A percentile compares a stretch with the other conserved stretches of the same genome.
Conservation (phyloP, 2,888 invertebrate species). For the Baronia brevicornis region DNA sequence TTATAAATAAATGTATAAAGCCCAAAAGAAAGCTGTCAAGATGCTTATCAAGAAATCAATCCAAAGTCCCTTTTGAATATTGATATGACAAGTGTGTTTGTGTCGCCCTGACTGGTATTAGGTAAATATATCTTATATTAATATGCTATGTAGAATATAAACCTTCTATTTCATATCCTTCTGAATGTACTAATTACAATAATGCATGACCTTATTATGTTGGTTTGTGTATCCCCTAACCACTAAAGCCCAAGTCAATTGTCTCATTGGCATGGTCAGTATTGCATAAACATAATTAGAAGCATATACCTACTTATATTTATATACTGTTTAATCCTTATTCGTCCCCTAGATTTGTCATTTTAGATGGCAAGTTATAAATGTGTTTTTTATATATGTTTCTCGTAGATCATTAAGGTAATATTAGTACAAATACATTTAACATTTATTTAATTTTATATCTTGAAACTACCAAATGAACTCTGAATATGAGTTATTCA, state of each 20-base stretch:
- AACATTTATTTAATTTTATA: conserved; percentile 3
- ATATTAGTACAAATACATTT: conserved; percentile 12
- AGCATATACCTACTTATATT: conserved; percentile 7
- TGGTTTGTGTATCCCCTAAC: conserved; percentile 46
- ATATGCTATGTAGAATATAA: conserved; percentile 57
- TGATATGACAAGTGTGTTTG: conserved; percentile 63
- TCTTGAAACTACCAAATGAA: conserved; percentile 14
- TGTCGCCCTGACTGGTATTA: conserved; percentile 68
- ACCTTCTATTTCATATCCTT: conserved; percentile 60
- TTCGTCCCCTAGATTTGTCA: conserved; percentile 24
- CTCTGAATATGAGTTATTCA: too few species aligned
- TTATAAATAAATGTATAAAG: conserved; percentile 20
- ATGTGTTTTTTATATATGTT: conserved; percentile 7
- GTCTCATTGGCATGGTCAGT: conserved; percentile 56
- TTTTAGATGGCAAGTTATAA: conserved; percentile 32
- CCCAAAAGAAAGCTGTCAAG: conserved; percentile 71
- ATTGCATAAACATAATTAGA: conserved; percentile 16
- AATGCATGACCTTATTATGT: conserved; percentile 51
- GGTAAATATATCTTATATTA: conserved; percentile 72
- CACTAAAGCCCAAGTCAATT: conserved; percentile 35
- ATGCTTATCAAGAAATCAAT: conserved; percentile 62
- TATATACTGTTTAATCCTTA: conserved; percentile 15
- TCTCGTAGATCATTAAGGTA: conserved; percentile 12
- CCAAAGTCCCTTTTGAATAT: conserved; percentile 50
- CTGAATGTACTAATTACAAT: conserved; percentile 67